Evolutionary conservation across 2,888 invertebrate species (phyloP).

Genomic region (Chydorus sphaericus): DNA sequence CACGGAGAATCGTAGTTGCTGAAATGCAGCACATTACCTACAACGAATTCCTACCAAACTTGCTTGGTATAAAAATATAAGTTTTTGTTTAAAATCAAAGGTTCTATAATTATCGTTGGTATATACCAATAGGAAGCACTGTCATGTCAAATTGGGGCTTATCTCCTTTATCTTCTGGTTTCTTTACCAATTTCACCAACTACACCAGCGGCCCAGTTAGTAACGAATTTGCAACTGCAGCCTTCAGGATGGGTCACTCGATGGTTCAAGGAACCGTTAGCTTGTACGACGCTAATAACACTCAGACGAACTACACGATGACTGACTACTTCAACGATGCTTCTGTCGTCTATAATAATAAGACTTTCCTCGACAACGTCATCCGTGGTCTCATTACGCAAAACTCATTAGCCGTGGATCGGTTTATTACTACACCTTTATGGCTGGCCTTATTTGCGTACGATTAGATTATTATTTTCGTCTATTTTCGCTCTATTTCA

Average conservation of each 20-base stretch:
- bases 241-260: conserved; percentile 17
- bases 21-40: conserved; percentile 20
- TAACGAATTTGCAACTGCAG: conserved; percentile 22
- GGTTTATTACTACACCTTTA: conserved; percentile 50
- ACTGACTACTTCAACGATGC: too few relatives aligned
- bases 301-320: too few relatives aligned
- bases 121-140: too few relatives aligned
- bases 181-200: conserved; percentile 20
- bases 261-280: too few relatives aligned
- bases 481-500: neutral
- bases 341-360: too few relatives aligned
- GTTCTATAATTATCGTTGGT: too few relatives aligned
- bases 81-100: too few relatives aligned
- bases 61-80: too few relatives aligned
- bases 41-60: conserved; percentile 21
- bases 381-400: conserved; percentile 55
- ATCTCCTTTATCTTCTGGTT: conserved; percentile 5
- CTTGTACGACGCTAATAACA: too few relatives aligned
- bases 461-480: conserved; percentile 43
- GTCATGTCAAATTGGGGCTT: conserved; percentile 11
- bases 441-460: too few relatives aligned
- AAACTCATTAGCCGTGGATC: conserved; percentile 49
- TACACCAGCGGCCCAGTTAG: conserved; percentile 18
- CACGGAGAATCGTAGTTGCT: conserved; percentile 19
- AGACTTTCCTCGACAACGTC: conserved; percentile 50